phyloP scores from a whole-genome alignment of 2,113 vertebrate species.

The Festucalex cinctus region DNA sequence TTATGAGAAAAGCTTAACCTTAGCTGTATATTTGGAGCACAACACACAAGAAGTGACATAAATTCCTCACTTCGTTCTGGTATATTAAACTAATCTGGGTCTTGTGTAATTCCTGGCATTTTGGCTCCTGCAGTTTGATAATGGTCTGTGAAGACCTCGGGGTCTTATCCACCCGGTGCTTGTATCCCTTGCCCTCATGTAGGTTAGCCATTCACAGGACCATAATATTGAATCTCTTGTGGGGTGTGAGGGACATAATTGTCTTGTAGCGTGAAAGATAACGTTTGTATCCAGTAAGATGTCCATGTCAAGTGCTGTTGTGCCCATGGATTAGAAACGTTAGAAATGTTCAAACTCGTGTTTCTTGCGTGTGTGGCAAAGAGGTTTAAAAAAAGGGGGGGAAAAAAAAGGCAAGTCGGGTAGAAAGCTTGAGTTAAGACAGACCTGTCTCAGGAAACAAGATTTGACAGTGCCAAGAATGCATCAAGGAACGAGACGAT shows the following conservation, averaged over 20 bases:
- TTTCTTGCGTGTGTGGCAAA: neutral
- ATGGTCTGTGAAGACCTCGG: slow-evolving; percentile 40
- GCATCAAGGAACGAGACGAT: no score
- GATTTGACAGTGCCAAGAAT: neutral
- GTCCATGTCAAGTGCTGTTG: slow-evolving; percentile 17
- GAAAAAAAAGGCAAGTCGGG: no score
- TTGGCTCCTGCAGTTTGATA: slow-evolving; percentile 57
- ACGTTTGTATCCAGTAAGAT: slow-evolving; percentile 25
- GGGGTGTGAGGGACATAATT: slow-evolving; percentile 29
- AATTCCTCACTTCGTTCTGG: slow-evolving; percentile 14
- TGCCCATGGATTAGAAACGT: slow-evolving; percentile 31
- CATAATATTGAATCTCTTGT: neutral
- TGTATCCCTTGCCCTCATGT: slow-evolving; percentile 39
- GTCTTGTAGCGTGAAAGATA: slow-evolving; percentile 38
- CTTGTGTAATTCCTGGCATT: slow-evolving; percentile 38
- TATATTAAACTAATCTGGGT: slow-evolving; percentile 22
- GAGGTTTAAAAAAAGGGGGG: no score
- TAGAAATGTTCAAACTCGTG: neutral
- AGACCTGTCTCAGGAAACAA: neutral
- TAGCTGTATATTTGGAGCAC: slow-evolving; percentile 1
- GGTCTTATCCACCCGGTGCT: slow-evolving; percentile 38
- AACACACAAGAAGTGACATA: slow-evolving; percentile 13
- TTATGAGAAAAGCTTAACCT: slow-evolving; percentile 15
- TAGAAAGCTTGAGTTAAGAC: no score
- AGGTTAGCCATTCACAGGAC: slow-evolving; percentile 43